These are phyloP conservation scores for Strigamia maritima DNA, from an alignment of 2,888 invertebrate species.

Conservation along the genomic window DNA sequence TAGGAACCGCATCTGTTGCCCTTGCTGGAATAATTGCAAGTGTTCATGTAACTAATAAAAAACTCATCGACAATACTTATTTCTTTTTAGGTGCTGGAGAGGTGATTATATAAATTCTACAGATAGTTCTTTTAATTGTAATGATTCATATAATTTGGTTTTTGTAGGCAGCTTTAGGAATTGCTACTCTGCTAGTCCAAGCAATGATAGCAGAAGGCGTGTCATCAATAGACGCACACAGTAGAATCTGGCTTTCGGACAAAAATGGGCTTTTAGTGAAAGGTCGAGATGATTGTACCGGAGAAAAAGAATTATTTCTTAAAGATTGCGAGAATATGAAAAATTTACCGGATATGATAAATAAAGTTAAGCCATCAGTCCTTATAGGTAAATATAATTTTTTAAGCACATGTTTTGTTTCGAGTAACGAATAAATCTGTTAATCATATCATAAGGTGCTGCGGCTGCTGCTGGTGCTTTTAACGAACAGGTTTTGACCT, in stretches of 20 bases:
- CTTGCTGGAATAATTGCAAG: constrained; percentile 89
- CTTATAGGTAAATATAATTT: constrained; percentile 71
- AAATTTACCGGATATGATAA: constrained; percentile 76
- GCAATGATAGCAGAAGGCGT: constrained; percentile 87
- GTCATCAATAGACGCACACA: constrained; percentile 68
- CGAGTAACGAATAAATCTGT: not conserved
- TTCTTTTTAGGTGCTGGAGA: constrained; percentile 97
- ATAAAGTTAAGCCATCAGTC: constrained; percentile 76
- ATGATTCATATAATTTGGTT: not conserved
- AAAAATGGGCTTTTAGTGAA: constrained; percentile 90
- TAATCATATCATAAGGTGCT: constrained; percentile 64
- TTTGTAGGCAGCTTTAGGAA: constrained; percentile 80
- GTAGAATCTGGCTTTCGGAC: constrained; percentile 91
- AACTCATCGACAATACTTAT: constrained; percentile 77
- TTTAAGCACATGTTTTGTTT: not conserved
- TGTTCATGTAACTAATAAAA: constrained; percentile 75
- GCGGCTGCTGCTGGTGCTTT: constrained; percentile 94
- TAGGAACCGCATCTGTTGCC: constrained; percentile 82
- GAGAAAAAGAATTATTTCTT: constrained; percentile 79
- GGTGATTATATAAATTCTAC: constrained; percentile 56
- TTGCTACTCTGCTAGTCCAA: constrained; percentile 85
- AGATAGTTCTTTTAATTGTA: not conserved
- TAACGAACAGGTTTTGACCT: constrained; percentile 75
- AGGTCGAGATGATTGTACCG: constrained; percentile 50
- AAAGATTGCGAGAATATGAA: constrained; percentile 72